phyloP scores from a whole-genome alignment of 1,140 invertebrate species.

The Ectropis grisescens region DNA sequence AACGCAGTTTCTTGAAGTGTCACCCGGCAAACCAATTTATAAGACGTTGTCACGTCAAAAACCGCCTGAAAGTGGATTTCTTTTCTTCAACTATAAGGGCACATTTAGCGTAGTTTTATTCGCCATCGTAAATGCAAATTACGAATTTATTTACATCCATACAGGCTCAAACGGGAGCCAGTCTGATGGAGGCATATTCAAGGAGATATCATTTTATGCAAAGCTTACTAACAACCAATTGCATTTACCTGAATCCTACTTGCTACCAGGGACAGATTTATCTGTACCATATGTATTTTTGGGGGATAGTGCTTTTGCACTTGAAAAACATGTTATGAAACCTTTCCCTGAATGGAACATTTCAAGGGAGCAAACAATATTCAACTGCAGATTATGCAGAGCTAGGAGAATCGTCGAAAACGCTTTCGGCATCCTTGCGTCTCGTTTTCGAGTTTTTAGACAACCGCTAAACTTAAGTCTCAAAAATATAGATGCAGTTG shows the following conservation, averaged over 20 bases:
- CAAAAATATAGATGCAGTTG: not conserved
- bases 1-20: too few relatives aligned
- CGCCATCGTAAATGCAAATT: not conserved
- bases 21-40: too few relatives aligned
- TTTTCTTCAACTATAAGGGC: too few relatives aligned
- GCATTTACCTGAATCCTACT: conserved; percentile 1
- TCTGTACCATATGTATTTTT: conserved; percentile 9
- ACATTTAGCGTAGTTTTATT: too few relatives aligned
- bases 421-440: conserved; percentile 9
- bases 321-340: conserved; percentile 11
- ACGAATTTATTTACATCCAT: conserved; percentile 1
- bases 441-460: conserved; percentile 8
- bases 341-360: conserved; percentile 5
- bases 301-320: conserved; percentile 6
- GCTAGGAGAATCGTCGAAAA: conserved; percentile 10
- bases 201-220: not conserved
- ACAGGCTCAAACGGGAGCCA: too few relatives aligned
- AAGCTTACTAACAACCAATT: conserved; percentile 1
- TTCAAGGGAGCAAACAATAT: conserved; percentile 4
- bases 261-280: conserved; percentile 4
- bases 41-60: too few relatives aligned
- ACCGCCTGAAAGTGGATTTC: too few relatives aligned
- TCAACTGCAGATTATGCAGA: conserved; percentile 8
- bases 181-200: too few relatives aligned
- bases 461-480: conserved; percentile 1